phyloP scores from a whole-genome alignment of 2,797 vertebrate species.

The Alauda arvensis region DNA sequence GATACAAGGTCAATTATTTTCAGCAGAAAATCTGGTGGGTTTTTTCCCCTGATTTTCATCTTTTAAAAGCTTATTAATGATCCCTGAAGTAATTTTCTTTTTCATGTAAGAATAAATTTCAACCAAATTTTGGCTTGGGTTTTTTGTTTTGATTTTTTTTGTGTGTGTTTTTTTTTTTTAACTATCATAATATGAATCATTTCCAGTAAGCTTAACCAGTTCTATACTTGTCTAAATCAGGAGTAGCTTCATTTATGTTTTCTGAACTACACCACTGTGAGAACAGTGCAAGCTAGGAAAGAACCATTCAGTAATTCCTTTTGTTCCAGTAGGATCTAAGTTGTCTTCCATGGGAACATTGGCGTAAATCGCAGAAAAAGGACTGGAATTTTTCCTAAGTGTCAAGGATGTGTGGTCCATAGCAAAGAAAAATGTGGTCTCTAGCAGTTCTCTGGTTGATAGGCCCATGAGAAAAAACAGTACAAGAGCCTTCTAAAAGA shows the following conservation, averaged over 20 bases:
- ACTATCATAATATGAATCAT: neutral
- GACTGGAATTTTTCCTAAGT: neutral
- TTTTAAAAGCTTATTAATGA: neutral
- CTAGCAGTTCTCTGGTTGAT: neutral
- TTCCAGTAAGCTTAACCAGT: neutral
- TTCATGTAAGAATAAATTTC: neutral
- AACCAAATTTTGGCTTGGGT: neutral
- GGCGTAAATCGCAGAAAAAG: neutral
- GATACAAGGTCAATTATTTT: neutral
- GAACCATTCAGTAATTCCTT: neutral
- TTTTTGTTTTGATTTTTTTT: neutral
- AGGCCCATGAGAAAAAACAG: neutral
- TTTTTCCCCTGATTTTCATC: neutral
- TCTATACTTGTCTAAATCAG: neutral
- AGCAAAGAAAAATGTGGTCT: neutral
- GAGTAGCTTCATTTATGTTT: neutral
- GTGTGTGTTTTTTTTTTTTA: neutral
- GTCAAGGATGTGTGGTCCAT: neutral
- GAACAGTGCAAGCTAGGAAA: neutral
- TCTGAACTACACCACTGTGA: neutral
- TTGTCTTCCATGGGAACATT: neutral
- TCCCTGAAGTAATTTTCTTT: neutral
- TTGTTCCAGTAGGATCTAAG: neutral
- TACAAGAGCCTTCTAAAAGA: neutral
- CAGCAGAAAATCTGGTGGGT: neutral